Evolutionary conservation across 2,797 vertebrate species (phyloP).

Genomic region (Pyrrhura leucotis): DNA sequence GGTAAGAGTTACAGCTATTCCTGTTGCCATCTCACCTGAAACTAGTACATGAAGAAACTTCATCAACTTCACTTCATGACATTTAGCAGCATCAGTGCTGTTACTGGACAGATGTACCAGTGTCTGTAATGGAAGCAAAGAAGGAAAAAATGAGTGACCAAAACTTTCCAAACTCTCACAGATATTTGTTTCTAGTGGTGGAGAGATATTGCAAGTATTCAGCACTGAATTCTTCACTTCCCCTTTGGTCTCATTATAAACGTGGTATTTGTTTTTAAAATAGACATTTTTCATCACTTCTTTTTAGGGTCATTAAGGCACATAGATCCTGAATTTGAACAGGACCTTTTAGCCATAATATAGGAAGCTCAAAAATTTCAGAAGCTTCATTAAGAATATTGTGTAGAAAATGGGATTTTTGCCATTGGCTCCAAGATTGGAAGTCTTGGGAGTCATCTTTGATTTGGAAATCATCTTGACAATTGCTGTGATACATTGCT

Average conservation of each 20-base stretch:
- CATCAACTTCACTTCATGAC: not conserved
- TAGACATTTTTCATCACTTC: slow-evolving; percentile 39
- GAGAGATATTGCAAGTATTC: slow-evolving; percentile 35
- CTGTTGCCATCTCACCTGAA: slow-evolving; percentile 26
- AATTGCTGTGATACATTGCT: slow-evolving; percentile 62
- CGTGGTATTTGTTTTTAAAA: not conserved
- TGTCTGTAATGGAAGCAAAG: not conserved
- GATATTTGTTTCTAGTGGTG: not conserved
- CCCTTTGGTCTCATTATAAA: slow-evolving; percentile 27
- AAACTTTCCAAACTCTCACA: not conserved
- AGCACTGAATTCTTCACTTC: slow-evolving; percentile 6
- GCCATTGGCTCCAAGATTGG: slow-evolving; percentile 19
- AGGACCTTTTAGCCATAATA: not conserved
- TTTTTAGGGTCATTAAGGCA: not conserved
- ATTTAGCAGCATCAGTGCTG: not conserved
- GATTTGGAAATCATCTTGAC: slow-evolving; percentile 60
- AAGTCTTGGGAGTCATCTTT: slow-evolving; percentile 38
- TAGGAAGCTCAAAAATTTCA: not conserved
- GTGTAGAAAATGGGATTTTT: slow-evolving; percentile 23
- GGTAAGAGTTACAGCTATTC: not conserved
- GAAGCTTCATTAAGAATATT: not conserved
- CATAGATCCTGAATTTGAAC: not conserved
- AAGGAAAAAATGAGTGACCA: not conserved
- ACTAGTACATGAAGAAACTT: not conserved
- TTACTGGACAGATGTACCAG: not conserved